Evolutionary conservation across 2,113 vertebrate genomes (phyloP).

Genomic region (Pipa parva): DNA sequence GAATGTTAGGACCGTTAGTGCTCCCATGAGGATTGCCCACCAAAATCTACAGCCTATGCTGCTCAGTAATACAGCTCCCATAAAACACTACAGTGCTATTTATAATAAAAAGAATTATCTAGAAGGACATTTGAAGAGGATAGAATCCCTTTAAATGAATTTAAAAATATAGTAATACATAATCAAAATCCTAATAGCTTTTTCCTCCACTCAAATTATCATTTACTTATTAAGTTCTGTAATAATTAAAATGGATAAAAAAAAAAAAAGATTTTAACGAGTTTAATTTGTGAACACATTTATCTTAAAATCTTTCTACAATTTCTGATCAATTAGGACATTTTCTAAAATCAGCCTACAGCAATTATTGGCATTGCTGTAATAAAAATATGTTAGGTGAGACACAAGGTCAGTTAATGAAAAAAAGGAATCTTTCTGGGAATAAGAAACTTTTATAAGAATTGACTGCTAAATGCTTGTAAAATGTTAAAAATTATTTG

Average conservation of each 20-base stretch:
- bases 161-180: no score
- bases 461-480: background rate
- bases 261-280: background rate
- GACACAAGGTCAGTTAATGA: background rate
- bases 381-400: conserved; percentile 1
- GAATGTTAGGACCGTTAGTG: no score
- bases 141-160: no score
- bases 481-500: background rate
- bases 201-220: background rate
- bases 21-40: no score
- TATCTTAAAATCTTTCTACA: background rate
- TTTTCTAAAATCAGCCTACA: background rate
- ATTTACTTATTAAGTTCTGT: background rate
- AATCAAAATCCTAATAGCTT: no score
- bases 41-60: no score
- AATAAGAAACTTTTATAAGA: background rate
- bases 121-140: no score
- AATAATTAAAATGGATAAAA: background rate
- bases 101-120: no score
- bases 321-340: conserved; percentile 7
- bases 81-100: no score
- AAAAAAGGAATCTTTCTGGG: background rate
- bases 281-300: conserved; percentile 3
- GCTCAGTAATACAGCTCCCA: no score
- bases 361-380: conserved; percentile 2